Evolutionary conservation across 2,888 invertebrate genomes (phyloP), one percentile per base, ranked within the genome.

Genomic region (Carterocephalus palaemon): DNA sequence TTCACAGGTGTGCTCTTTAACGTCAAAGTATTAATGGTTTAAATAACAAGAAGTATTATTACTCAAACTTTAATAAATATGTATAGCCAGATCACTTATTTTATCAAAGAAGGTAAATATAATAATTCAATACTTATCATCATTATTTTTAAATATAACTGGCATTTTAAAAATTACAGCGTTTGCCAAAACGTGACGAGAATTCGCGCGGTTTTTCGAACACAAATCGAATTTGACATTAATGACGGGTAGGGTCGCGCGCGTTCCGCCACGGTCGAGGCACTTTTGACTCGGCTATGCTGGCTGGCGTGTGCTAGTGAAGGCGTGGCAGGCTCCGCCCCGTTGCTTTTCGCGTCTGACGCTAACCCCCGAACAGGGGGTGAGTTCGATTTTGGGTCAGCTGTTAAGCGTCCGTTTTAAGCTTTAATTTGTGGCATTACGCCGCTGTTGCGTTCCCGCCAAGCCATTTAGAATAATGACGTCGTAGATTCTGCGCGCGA

Each of bases 351-450:
- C 76, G 74, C 67, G 51, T 76, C 75, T 76, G 76, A 75, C 66
- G 56, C 56, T 49, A 53, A 55, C 56, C 64, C 69, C 67, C 64
- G 64, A 63, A 60, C 62, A 56, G 72, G 72, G 79, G 71, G 77
- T 64, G 59, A 64, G 62, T 75, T 82, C 81, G 82, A 82, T 84
- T 82, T 79, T 85, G 85, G 84, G 85, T 85, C 84, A 85, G 84
- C 82, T 83, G 85, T 83, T 85, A 85, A 85, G 77, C 83, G 79
- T 69, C 78, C 84, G 80, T 75, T 85, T 85, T 85, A 85, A 85
- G 85, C 85, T 85, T 85, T 85, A 85, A 85, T 85, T 85, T 85
- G 85, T 85, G 85, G 85, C 75, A 82, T 84, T 82, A 83, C 70
- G 66, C 60, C 61, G 76, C 69, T 70, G 69, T 42, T 65, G 69